Evolutionary conservation across 2,888 invertebrate species (phyloP).

Genomic region (Idaea aversata): DNA sequence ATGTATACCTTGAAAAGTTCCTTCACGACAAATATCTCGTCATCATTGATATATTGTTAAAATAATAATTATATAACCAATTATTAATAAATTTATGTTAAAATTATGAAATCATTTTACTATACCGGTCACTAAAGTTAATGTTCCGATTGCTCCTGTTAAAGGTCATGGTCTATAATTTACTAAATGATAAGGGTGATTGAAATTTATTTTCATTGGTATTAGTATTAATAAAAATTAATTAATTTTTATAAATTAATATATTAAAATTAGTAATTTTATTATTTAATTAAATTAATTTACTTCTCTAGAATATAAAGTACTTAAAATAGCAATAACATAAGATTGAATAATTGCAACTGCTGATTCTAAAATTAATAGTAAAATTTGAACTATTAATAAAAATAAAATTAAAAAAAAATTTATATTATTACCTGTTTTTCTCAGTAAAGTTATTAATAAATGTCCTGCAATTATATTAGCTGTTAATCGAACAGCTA

Average conservation of each 20-base stretch:
- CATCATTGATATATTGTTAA: conserved; percentile 84
- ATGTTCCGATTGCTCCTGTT: conserved; percentile 79
- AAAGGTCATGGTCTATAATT: conserved; percentile 84
- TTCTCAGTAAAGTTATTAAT: conserved; percentile 81
- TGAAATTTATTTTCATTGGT: conserved; percentile 72
- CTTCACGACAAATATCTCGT: conserved; percentile 85
- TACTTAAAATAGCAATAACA: conserved; percentile 83
- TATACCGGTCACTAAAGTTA: conserved; percentile 79
- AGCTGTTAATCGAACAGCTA: conserved; percentile 86
- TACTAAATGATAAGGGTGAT: conserved; percentile 84
- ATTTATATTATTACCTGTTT: conserved; percentile 44
- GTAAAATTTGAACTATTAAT: conserved; percentile 69
- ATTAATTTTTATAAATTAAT: neutral
- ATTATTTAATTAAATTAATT: conserved; percentile 26
- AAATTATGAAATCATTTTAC: conserved; percentile 83
- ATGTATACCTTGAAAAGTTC: conserved; percentile 83
- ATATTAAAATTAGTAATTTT: neutral
- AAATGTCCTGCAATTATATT: conserved; percentile 89
- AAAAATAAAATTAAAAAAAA: conserved; percentile 52
- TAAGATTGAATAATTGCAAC: conserved; percentile 84
- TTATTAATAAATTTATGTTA: conserved; percentile 72
- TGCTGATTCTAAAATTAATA: conserved; percentile 80
- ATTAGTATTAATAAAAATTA: neutral
- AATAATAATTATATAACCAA: conserved; percentile 68
- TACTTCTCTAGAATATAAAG: conserved; percentile 84